Base-by-base conservation (phyloP, 2,888 invertebrate species). In the Chrysolina haemoptera region DNA sequence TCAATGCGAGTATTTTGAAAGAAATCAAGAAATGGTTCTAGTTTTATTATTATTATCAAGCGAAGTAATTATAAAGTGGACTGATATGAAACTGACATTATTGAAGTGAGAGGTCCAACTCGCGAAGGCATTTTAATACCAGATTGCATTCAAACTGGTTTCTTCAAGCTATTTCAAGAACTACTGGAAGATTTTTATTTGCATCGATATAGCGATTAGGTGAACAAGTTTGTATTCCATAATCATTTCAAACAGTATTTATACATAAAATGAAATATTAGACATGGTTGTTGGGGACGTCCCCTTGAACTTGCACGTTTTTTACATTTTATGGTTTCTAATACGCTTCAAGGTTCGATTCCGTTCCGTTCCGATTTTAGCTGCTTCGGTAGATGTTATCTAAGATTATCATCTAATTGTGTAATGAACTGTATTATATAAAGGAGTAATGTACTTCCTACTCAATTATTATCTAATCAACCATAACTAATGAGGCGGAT, bases 241-340 rank as follows among this genome's bases (percentile, higher is more conserved):
- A 12, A 59, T 35, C 59, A 10, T 59, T n/a, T 59, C 27, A n/a
- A 59, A 22, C 14, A n/a, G 35, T 27, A 27, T 59, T 35, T 27
- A 12, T 27, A 35, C 10, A 59, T 27, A 27, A 27, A 59, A 59
- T 59, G 59, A 59, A 59, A 59, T 35, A 59, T 59, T 35, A 35
- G 59, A 59, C 27, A 59, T 35, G 59, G 59, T 27, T 16, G 27
- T 12, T 59, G 22, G 59, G n/a, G 59, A 59, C 59, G 35, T 59
- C 35, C 35, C 59, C 59, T 27, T 59, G 59, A 59, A 59, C 59
- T 59, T 59, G 59, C 16, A 59, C 59, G 59, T 22, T 35, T 22
- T 35, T 59, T 35, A 53, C 35, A n/a, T 59, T 59, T 27, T 22
- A 27, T 59, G 59, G 35, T 59, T 59, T 59, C 35, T 27, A 35